phyloP scores from a whole-genome alignment of 2,888 invertebrate species.

The Pecten maximus region DNA sequence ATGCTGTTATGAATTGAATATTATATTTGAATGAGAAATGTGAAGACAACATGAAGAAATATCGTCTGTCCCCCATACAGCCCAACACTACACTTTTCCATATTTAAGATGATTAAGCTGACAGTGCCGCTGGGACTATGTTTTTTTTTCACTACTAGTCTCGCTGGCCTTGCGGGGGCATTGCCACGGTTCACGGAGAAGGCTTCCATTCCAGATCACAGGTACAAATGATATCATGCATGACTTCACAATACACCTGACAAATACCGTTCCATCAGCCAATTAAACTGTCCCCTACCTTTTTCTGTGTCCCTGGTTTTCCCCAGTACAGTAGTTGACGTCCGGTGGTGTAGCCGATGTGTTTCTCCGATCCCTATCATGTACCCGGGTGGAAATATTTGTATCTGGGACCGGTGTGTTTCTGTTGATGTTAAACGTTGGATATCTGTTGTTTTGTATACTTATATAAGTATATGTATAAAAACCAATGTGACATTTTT shows the following conservation, averaged over 20 bases:
- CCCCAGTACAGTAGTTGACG: not conserved
- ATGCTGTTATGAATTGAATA: not conserved
- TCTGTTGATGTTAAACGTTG: not conserved
- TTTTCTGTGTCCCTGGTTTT: not conserved
- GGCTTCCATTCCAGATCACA: not conserved
- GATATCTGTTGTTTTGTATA: too few relatives aligned
- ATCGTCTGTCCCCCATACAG: not conserved
- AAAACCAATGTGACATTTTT: not conserved
- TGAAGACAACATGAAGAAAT: not conserved
- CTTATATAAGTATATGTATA: not conserved
- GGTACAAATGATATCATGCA: slow-evolving; percentile 26
- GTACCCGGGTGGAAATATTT: not conserved
- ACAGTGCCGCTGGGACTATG: not conserved
- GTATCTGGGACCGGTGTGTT: not conserved
- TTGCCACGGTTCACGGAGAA: not conserved
- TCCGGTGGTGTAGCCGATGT: not conserved
- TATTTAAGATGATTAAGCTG: not conserved
- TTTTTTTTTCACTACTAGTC: not conserved
- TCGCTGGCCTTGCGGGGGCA: slow-evolving; percentile 29
- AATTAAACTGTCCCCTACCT: slow-evolving; percentile 24
- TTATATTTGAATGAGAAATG: not conserved
- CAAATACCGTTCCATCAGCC: slow-evolving; percentile 27
- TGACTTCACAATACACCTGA: slow-evolving; percentile 33
- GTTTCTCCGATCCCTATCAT: not conserved
- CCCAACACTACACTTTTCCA: not conserved